These are phyloP conservation scores for Xiphydria camelus DNA, from an alignment of 2,888 invertebrate genomes.

Conservation along the genomic window DNA sequence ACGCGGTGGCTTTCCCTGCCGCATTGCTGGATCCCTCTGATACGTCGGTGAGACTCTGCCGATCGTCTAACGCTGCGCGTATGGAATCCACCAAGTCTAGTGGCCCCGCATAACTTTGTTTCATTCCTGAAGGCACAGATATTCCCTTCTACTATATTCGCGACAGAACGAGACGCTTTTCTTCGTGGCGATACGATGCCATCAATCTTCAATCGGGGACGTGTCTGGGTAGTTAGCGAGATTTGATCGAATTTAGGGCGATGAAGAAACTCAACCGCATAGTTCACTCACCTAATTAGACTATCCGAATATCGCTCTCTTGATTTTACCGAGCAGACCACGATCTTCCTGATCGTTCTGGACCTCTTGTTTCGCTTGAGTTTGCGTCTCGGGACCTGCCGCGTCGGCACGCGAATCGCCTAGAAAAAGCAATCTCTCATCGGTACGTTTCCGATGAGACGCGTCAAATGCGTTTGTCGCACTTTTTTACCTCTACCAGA, in stretches of 20 bases:
- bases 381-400: slow-evolving; percentile 60
- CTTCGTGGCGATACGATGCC: too few species aligned
- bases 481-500: too few species aligned
- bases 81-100: slow-evolving; percentile 66
- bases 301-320: slow-evolving; percentile 66
- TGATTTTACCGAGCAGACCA: slow-evolving; percentile 64
- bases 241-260: too few species aligned
- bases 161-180: too few species aligned
- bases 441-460: slow-evolving; percentile 12
- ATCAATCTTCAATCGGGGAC: too few species aligned
- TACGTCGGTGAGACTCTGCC: neutral
- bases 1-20: slow-evolving; percentile 17
- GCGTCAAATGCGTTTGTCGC: neutral
- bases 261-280: too few species aligned
- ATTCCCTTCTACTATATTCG: neutral
- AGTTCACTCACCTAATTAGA: slow-evolving; percentile 45
- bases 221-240: too few species aligned
- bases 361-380: slow-evolving; percentile 57
- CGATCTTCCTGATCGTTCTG: slow-evolving; percentile 49
- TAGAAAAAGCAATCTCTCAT: slow-evolving; percentile 52
- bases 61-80: slow-evolving; percentile 63
- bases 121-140: slow-evolving; percentile 63
- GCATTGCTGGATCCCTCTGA: slow-evolving; percentile 33
- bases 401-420: slow-evolving; percentile 55
- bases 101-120: slow-evolving; percentile 65